Evolutionary conservation across 2,888 invertebrate species (phyloP), one percentile per base, ranked within the genome.

Genomic region (Anagyrus pseudococci): DNA sequence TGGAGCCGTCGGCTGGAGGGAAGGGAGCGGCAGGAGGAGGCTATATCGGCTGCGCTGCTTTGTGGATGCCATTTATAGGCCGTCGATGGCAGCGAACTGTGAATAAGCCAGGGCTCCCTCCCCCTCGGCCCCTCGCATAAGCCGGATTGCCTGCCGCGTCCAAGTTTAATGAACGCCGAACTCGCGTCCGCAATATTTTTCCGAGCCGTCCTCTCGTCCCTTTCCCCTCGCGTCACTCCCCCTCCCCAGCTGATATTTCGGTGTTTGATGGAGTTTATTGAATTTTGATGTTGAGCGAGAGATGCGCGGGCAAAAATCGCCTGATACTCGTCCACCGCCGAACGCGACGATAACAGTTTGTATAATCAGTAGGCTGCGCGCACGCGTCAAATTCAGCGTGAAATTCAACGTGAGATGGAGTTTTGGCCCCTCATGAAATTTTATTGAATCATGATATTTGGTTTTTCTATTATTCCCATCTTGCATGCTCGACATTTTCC

Each of bases 221-320:
- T 13, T 33, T 6, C 33, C 6, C 33, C 33, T 6, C 40, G 13
- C n/a, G 40, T 4, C 4, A n/a, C n/a, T 41, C n/a, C 40, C 13
- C 17, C 17, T 15, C 17, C 44, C 4, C n/a, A 40, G 20, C 19
- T n/a, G 53, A n/a, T n/a, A n/a, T n/a, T n/a, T n/a, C n/a, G n/a
- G n/a, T n/a, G n/a, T n/a, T n/a, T n/a, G n/a, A n/a, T 19, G 53
- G 29, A 25, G n/a, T 56, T 62, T 50, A 62, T 62, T 56, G 48
- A 56, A 62, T 50, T 56, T 50, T 44, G 50, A 55, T 54, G 23
- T 19, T 44, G 13, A n/a, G n/a, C n/a, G n/a, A n/a, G n/a, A n/a
- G 29, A 10, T 29, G 29, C 29, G 29, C 29, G 4, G 29, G 29
- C n/a, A n/a, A n/a, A n/a, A n/a, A n/a, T n/a, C n/a, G n/a, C n/a